Evolutionary conservation across 2,888 invertebrate genomes (phyloP), one percentile per base, ranked within the genome.

Genomic region (Cheiracanthium punctorium): DNA sequence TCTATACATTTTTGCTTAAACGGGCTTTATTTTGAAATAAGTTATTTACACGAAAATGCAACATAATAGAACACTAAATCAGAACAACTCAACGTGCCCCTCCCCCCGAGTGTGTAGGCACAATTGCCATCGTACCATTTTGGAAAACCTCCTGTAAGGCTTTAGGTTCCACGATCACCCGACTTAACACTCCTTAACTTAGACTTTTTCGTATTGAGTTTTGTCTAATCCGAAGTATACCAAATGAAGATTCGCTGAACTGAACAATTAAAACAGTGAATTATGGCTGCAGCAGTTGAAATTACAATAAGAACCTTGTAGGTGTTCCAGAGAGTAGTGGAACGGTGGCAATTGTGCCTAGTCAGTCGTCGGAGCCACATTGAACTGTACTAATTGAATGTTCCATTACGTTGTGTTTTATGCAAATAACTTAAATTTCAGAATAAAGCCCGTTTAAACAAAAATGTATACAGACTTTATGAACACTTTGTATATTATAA

Each of bases 271-370:
- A 52, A 52, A 52, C 20, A 52, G 52, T 17, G 52, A 52, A n/a
- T 52, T 52, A 52, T 52, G 52, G 52, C 52, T 52, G 52, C 17
- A 52, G 52, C 52, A 52, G 52, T 17, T 52, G 17, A 52, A 52
- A 52, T 52, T 52, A 52, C 52, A 52, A 5, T 20, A 20, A 20
- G 52, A 52, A 52, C 52, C 52, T 52, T 20, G 5, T 8, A 52
- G 52, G 20, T 52, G 20, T 10, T 52, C 17, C 5, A 17, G 17
- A 52, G 52, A 8, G 52, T 10, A 5, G 17, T 8, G 14, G 5
- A 52, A 52, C 52, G 52, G 52, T 52, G 17, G 17, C 52, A 52
- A 52, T 52, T 52, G 5, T 52, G 52, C 52, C 52, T 52, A 52
- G 52, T 8, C n/a, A 52, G 17, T 10, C n/a, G 52, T 5, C 5